Evolutionary conservation across 2,113 vertebrate species (phyloP).

Genomic region (Melospiza melodia): DNA sequence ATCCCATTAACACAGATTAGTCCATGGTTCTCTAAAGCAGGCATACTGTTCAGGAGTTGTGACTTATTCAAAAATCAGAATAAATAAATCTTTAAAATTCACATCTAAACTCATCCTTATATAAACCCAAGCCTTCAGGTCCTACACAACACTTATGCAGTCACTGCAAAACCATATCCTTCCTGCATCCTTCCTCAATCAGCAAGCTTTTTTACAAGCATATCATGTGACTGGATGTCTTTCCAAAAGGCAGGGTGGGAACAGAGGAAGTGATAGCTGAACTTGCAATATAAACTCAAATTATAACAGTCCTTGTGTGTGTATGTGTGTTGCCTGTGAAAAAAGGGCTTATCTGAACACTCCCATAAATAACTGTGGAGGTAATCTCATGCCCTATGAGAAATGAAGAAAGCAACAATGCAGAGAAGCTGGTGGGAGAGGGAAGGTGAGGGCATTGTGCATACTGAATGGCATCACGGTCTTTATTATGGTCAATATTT

Average conservation of each 20-base stretch:
- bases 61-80: neutral
- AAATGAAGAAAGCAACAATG: constrained; percentile 13
- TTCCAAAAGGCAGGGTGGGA: constrained; percentile 58
- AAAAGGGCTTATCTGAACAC: constrained; percentile 41
- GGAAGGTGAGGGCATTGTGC: constrained; percentile 17
- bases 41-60: neutral
- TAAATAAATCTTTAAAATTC: constrained; percentile 12
- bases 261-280: constrained; percentile 60
- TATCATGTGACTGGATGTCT: constrained; percentile 17
- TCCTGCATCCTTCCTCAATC: constrained; percentile 63
- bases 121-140: constrained; percentile 6
- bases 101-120: neutral
- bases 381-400: neutral
- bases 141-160: neutral
- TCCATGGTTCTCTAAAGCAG: neutral
- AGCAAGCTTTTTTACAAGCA: constrained; percentile 30
- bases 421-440: neutral
- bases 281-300: constrained; percentile 20
- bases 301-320: constrained; percentile 16
- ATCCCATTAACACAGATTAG: neutral
- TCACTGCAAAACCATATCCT: constrained; percentile 54
- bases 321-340: neutral
- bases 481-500: constrained; percentile 16
- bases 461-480: neutral
- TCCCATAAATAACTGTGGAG: neutral